These are phyloP conservation scores for Mactromeris polynyma DNA, from an alignment of 2,888 invertebrate species.

Conservation along the genomic window DNA sequence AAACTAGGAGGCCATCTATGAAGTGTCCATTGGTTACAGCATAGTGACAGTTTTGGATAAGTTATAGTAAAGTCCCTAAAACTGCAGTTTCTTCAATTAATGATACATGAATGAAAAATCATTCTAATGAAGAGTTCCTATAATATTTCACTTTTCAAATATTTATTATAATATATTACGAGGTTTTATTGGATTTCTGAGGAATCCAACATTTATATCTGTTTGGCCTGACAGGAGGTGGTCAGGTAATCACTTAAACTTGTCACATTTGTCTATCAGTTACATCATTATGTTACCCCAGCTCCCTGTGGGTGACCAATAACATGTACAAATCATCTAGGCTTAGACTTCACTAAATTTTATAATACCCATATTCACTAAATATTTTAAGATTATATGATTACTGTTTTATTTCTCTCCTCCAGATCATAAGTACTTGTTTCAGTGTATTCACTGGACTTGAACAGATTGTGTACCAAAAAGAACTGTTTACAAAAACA, in stretches of 20 bases:
- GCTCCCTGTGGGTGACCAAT: not conserved
- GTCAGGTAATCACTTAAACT: conserved; percentile 36
- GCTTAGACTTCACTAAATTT: too few relatives aligned
- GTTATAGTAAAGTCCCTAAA: too few relatives aligned
- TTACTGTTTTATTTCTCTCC: too few relatives aligned
- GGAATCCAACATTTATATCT: not conserved
- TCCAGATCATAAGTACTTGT: too few relatives aligned
- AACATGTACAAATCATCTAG: not conserved
- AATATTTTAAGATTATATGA: not conserved
- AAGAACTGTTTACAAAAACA: not conserved
- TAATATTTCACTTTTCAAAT: too few relatives aligned
- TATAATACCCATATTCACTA: not conserved
- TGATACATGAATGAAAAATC: not conserved
- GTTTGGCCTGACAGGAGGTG: conserved; percentile 2
- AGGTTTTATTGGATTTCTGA: not conserved
- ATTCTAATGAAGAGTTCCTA: too few relatives aligned
- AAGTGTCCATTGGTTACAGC: not conserved
- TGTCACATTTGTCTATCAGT: conserved; percentile 43
- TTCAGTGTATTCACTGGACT: too few relatives aligned
- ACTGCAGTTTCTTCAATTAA: not conserved
- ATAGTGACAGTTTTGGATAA: not conserved
- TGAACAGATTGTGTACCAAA: too few relatives aligned
- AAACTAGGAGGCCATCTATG: not conserved
- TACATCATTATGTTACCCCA: conserved; percentile 16
- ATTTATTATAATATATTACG: too few relatives aligned